Percentiles rank a stretch among this genome's conserved stretches.
phyloP scores from a whole-genome alignment of 2,113 vertebrate species.

The Alectura lathami region DNA sequence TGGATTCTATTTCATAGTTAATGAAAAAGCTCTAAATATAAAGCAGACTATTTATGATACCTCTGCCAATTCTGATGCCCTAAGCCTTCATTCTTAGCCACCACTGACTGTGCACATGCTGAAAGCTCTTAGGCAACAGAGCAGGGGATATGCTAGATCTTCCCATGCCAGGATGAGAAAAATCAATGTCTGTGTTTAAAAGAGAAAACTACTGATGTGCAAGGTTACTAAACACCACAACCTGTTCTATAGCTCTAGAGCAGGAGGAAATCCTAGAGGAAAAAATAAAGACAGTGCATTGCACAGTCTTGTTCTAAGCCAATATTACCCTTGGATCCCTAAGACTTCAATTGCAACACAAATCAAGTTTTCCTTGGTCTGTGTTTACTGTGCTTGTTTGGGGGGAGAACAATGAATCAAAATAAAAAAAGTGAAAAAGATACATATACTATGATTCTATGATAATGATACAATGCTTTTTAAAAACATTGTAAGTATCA shows the following conservation, averaged over 20 bases:
- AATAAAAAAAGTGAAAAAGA: not conserved
- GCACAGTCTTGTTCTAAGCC: not conserved
- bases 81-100: not conserved
- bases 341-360: not conserved
- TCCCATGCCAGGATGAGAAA: conserved; percentile 10
- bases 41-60: not conserved
- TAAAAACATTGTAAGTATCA: not conserved
- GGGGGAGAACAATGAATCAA: not conserved
- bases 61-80: not conserved
- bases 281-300: not conserved
- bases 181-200: conserved; percentile 43
- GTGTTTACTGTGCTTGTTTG: not conserved
- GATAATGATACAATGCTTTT: not conserved
- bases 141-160: not conserved
- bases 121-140: conserved; percentile 8
- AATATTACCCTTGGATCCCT: not conserved
- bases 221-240: conserved; percentile 24
- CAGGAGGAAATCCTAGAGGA: not conserved
- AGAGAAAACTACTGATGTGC: conserved; percentile 28
- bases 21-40: not conserved
- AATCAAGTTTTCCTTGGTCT: not conserved
- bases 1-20: not conserved
- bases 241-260: not conserved
- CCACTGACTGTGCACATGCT: not conserved
- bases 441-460: too few relatives aligned